Conservation (phyloP, 2,797 vertebrate genomes). For the Epinephelus coioides region DNA sequence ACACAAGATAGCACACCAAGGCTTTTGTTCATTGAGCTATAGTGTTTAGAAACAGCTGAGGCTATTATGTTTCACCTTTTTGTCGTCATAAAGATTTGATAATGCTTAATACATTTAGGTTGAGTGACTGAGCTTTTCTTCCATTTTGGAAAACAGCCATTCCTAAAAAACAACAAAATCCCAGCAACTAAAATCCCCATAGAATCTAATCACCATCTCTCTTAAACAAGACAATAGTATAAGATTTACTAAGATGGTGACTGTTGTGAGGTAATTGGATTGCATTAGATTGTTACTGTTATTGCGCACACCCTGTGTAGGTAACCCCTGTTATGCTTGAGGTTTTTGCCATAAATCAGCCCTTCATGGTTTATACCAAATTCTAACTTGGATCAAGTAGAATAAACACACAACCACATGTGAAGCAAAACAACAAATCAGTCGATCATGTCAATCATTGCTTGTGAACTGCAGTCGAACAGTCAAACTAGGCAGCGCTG, state of each 20-base stretch:
- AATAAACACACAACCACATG: constrained; percentile 2
- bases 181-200: background rate
- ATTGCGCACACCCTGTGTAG: constrained; percentile 7
- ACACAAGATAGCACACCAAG: constrained; percentile 18
- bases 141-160: constrained; percentile 8
- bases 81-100: constrained; percentile 13
- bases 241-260: constrained; percentile 10
- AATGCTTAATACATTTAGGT: constrained; percentile 17
- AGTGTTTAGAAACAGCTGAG: constrained; percentile 15
- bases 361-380: constrained; percentile 2
- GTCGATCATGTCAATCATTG: no score
- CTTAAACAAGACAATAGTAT: constrained; percentile 3
- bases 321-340: background rate
- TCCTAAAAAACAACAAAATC: no score
- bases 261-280: constrained; percentile 24
- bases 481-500: no score
- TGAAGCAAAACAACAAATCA: no score
- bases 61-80: constrained; percentile 35
- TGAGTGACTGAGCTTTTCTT: constrained; percentile 8
- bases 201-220: constrained; percentile 1
- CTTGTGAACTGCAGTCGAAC: no score
- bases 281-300: constrained; percentile 15
- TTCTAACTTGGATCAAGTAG: constrained; percentile 8
- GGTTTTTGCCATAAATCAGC: constrained; percentile 10
- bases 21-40: constrained; percentile 30